Conservation (phyloP, 2,797 vertebrate genomes). For the Champsocephalus esox region DNA sequence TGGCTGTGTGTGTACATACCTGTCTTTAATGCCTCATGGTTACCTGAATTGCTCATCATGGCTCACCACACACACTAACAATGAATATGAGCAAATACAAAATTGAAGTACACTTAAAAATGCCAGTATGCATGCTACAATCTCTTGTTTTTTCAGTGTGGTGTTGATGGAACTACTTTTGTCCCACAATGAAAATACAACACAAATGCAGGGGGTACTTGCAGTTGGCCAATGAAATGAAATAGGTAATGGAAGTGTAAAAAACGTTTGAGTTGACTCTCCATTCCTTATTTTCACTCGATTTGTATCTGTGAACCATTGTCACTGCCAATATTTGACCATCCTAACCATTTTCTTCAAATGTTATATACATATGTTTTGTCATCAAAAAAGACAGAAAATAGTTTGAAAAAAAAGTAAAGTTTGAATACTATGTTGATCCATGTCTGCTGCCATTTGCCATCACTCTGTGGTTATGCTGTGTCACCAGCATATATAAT, state of each 20-base stretch:
- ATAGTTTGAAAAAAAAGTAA: too few relatives aligned
- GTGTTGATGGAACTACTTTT: constrained; percentile 6
- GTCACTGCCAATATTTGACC: background rate
- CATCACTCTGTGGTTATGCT: too few relatives aligned
- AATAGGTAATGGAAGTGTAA: background rate
- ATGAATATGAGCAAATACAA: background rate
- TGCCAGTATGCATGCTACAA: background rate
- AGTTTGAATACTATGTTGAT: background rate
- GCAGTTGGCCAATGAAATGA: background rate
- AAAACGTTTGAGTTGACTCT: too few relatives aligned
- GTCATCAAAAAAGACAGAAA: too few relatives aligned
- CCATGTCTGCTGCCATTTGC: background rate
- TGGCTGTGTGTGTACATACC: background rate
- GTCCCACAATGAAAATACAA: background rate
- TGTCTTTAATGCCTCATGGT: constrained; percentile 22
- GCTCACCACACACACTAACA: background rate
- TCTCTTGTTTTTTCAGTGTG: constrained; percentile 11
- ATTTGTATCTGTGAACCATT: background rate
- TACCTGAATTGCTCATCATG: constrained; percentile 1
- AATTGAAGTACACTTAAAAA: constrained; percentile 21
- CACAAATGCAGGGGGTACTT: background rate
- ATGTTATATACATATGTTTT: too few relatives aligned
- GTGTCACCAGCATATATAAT: too few relatives aligned
- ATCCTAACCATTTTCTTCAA: too few relatives aligned
- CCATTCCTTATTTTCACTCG: too few relatives aligned